Evolutionary conservation across 1,140 invertebrate species (phyloP).

Genomic region (Heliconius hermathena): DNA sequence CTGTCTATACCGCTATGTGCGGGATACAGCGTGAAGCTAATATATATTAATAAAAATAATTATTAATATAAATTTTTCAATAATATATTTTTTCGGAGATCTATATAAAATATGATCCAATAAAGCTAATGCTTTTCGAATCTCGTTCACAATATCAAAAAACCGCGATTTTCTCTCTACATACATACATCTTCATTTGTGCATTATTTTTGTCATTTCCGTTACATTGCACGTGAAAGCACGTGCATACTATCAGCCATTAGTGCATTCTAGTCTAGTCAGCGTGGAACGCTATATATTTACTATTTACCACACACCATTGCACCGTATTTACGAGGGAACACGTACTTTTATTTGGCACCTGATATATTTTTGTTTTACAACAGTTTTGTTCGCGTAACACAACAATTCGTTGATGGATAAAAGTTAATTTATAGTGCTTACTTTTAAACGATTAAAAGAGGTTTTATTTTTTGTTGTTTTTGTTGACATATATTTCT

Average conservation of each 20-base stretch:
- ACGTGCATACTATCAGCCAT: constrained; percentile 31
- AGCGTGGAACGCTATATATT: constrained; percentile 46
- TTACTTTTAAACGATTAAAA: not conserved
- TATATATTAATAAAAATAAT: no score
- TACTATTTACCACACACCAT: constrained; percentile 39
- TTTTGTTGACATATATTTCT: not conserved
- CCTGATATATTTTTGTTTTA: constrained; percentile 44
- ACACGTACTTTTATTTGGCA: constrained; percentile 44
- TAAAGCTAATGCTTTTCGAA: no score
- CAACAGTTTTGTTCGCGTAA: not conserved
- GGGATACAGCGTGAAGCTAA: no score
- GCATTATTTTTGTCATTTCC: constrained; percentile 17
- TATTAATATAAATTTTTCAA: no score
- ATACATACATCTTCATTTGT: not conserved
- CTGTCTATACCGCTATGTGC: no score
- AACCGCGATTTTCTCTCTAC: no score
- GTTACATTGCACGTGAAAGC: constrained; percentile 32
- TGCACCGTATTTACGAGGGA: constrained; percentile 46
- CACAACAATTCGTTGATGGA: not conserved
- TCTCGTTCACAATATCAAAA: no score
- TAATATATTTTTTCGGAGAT: no score
- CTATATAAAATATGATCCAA: no score
- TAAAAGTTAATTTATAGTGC: not conserved
- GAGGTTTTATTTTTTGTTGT: not conserved
- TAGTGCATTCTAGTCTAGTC: constrained; percentile 41